Evolutionary conservation across 1,140 invertebrate genomes (phyloP).

Genomic region (Rhopalosiphum padi): DNA sequence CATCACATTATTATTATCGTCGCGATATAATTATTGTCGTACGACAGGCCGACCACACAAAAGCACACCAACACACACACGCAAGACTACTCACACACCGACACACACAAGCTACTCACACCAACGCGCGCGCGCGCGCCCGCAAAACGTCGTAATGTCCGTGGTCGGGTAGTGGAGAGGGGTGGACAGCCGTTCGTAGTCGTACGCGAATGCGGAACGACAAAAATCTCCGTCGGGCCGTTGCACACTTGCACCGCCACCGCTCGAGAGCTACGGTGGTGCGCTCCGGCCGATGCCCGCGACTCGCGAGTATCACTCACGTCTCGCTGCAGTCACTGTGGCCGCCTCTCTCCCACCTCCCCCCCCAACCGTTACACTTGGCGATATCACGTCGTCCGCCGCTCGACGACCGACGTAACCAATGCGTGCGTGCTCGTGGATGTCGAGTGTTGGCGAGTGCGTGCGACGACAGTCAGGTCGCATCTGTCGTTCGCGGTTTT

Average conservation of each 20-base stretch:
- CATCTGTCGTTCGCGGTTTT: not conserved
- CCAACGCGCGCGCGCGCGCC: not conserved
- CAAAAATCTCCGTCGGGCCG: not conserved
- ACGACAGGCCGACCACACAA: constrained; percentile 12
- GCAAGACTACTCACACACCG: not conserved
- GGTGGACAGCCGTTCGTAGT: not conserved
- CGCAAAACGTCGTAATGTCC: not conserved
- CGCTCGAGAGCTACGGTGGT: not conserved
- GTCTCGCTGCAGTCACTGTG: not conserved
- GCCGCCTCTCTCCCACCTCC: not conserved
- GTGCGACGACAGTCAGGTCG: not conserved
- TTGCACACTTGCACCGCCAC: not conserved
- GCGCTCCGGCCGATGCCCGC: not conserved
- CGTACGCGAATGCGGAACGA: not conserved
- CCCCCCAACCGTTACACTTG: not conserved
- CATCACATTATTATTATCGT: constrained; percentile 31
- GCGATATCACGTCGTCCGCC: not conserved
- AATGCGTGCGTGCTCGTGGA: not conserved
- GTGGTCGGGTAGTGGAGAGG: not conserved
- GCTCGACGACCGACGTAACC: too few relatives aligned
- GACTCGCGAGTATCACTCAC: not conserved
- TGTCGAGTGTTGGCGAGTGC: not conserved
- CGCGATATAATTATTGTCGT: constrained; percentile 11
- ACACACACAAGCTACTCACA: not conserved
- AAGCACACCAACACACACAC: not conserved